A percentile compares a stretch with the other conserved stretches of the same genome.
Evolutionary conservation across 2,888 invertebrate genomes (phyloP).

Genomic region (Eulithis prunata): DNA sequence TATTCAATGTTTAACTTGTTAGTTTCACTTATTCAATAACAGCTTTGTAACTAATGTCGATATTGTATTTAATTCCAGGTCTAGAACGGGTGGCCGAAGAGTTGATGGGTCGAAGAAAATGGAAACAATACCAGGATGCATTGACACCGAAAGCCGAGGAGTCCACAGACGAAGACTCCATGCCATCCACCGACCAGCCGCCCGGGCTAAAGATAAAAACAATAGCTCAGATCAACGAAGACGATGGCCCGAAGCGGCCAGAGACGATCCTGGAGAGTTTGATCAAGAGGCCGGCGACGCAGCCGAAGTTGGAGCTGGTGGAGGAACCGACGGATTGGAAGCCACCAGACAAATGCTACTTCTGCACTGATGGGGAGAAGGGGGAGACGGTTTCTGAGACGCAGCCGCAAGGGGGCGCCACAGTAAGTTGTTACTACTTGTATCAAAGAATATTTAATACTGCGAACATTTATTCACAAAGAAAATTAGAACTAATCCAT

Average conservation of each 20-base stretch:
- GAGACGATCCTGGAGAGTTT: conserved; percentile 82
- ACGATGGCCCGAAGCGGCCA: conserved; percentile 50
- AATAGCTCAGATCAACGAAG: conserved; percentile 81
- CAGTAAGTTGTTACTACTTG: conserved; percentile 50
- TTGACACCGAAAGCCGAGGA: conserved; percentile 80
- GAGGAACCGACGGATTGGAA: conserved; percentile 89
- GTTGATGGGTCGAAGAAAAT: conserved; percentile 98
- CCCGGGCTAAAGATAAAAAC: conserved; percentile 81
- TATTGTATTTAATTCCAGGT: conserved; percentile 83
- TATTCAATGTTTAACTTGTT: no score
- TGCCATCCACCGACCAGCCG: conserved; percentile 77
- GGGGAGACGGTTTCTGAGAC: conserved; percentile 54
- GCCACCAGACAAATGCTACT: conserved; percentile 93
- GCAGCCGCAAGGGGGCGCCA: conserved; percentile 53
- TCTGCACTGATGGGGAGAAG: conserved; percentile 85
- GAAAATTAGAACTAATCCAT: no score
- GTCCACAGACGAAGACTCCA: conserved; percentile 77
- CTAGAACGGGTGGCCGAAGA: conserved; percentile 98
- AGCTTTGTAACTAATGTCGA: background rate
- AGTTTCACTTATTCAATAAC: no score
- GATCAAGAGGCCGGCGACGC: conserved; percentile 79
- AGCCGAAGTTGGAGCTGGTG: conserved; percentile 71
- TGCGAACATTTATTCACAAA: no score
- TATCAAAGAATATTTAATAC: no score
- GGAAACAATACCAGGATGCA: conserved; percentile 96